Percentiles rank a stretch among this genome's conserved stretches.
These are phyloP conservation scores for Platalea minor DNA, from an alignment of 2,797 vertebrate species.

Conservation along the genomic window DNA sequence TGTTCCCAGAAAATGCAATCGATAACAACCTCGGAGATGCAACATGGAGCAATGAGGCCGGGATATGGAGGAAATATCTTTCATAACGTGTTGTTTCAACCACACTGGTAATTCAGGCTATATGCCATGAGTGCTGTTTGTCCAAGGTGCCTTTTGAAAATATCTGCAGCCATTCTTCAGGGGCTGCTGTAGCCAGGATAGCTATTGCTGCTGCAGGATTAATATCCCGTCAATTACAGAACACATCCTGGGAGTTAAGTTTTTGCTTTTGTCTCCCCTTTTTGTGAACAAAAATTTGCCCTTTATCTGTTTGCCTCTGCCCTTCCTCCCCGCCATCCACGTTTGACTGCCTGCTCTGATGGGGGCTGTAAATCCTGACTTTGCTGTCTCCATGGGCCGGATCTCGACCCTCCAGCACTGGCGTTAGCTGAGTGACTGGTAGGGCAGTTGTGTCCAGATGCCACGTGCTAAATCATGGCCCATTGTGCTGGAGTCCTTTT, in stretches of 20 bases:
- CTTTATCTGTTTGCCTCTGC: not conserved
- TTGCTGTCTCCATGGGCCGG: not conserved
- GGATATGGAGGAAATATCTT: not conserved
- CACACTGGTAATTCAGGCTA: not conserved
- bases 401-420: accelerated
- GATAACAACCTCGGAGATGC: not conserved
- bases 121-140: not conserved
- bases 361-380: not conserved
- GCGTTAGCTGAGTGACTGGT: not conserved
- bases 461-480: not conserved
- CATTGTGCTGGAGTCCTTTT: not conserved
- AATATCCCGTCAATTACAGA: not conserved
- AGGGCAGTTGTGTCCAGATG: not conserved
- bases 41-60: not conserved
- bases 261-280: not conserved
- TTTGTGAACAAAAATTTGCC: not conserved
- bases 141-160: not conserved
- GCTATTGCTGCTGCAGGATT: not conserved
- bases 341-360: not conserved
- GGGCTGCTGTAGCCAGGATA: not conserved
- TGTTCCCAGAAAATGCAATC: not conserved
- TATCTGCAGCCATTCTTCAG: not conserved
- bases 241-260: not conserved
- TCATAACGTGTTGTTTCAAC: not conserved
- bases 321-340: accelerated